Conservation (phyloP, 2,888 invertebrate genomes). For the Morinoia aosen region DNA sequence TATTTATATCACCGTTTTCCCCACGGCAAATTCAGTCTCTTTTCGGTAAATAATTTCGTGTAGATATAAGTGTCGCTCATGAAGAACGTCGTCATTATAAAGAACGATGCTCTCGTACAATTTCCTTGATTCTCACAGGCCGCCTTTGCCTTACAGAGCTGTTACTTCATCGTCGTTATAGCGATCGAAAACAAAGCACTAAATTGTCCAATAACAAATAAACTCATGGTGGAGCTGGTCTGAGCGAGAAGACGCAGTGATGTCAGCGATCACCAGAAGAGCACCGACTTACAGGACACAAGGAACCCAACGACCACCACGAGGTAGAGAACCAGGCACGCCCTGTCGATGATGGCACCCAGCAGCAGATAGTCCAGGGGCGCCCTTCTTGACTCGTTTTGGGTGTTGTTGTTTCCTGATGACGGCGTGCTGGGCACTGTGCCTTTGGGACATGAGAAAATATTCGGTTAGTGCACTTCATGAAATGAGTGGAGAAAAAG, state of each 20-base stretch:
- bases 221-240: neutral
- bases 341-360: constrained; percentile 61
- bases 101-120: neutral
- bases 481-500: too few species aligned
- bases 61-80: neutral
- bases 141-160: neutral
- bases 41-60: neutral
- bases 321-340: constrained; percentile 60
- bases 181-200: neutral
- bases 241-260: neutral
- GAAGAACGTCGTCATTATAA: neutral
- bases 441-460: neutral
- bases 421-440: constrained; percentile 32
- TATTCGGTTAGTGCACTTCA: too few species aligned
- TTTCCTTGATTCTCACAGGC: neutral
- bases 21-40: neutral
- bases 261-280: constrained; percentile 23
- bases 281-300: neutral
- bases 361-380: constrained; percentile 62
- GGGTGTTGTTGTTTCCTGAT: constrained; percentile 53
- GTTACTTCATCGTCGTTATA: neutral
- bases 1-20: neutral
- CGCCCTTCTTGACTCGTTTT: constrained; percentile 20
- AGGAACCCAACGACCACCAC: neutral
- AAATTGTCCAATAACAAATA: neutral